Base-by-base conservation (phyloP, 2,113 vertebrate genomes). In the Rhipidura dahli region DNA sequence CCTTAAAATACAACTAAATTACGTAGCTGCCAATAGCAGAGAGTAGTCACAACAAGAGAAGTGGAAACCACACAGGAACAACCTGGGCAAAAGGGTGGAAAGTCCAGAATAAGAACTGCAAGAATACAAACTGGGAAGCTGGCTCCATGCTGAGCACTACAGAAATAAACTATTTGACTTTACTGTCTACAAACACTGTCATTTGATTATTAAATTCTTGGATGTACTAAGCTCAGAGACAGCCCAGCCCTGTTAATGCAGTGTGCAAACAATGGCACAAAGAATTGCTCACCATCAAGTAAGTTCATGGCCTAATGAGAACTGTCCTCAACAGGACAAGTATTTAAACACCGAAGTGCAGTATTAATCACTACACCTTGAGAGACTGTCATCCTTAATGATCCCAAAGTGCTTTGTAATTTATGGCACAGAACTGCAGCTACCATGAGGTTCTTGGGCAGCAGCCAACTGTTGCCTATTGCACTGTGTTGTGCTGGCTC, bases 391-490 rank as follows among this genome's bases (percentile, higher is more conserved):
- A 83, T 45, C 83, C 76, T 81, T 83, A 92, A 95, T 73, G 82
- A 88, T 49, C 53, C 50, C 61, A 35, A 63, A 95, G 92, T 81
- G 80, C 86, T 81, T 50, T 75, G 93, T 70, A 77, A 94, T 84
- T 94, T 79, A 89, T 57, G 65, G 81, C 87, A 89, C 6, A 35
- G 65, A 82, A 72, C 22, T 82, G 80, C 65, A 91, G 87, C 69
- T 91, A 53, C 77, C 80, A 53, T 6, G 87, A 68, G 49, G 77
- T 19, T 76, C 53, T 22, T 93, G 95, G 87, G 89, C 8, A 50
- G 89, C 69, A 91, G 94, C 94, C 95, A 94, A 28, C 76, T 92
- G 91, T 76, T 92, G 89, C 91, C 84, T 44, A 63, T 66, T 49
- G 3, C 75, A 42, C 63, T 39, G 13, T 0, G 5, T 4, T 66